phyloP scores from a whole-genome alignment of 2,888 invertebrate species.

The Ypsolopha scabrella region DNA sequence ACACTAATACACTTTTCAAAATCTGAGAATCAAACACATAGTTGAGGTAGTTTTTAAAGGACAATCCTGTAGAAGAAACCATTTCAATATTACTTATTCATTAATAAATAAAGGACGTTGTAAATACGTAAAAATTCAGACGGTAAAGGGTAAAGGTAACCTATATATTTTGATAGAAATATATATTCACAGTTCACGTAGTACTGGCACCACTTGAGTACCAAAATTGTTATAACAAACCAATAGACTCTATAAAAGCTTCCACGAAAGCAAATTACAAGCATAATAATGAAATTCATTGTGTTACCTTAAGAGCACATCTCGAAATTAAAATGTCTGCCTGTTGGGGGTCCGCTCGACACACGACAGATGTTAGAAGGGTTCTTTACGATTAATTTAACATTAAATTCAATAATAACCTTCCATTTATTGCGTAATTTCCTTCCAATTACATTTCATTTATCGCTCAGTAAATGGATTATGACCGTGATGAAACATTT shows the following conservation, averaged over 20 bases:
- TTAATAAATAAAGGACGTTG: too few relatives aligned
- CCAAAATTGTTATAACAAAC: neutral
- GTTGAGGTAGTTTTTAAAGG: too few relatives aligned
- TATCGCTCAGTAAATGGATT: slow-evolving; percentile 61
- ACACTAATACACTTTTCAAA: too few relatives aligned
- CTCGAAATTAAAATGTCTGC: slow-evolving; percentile 7
- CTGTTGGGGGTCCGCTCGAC: slow-evolving; percentile 14
- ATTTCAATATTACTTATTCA: too few relatives aligned
- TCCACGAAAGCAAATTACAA: slow-evolving; percentile 1
- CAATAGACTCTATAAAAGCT: neutral
- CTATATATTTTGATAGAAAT: too few relatives aligned
- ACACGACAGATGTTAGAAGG: slow-evolving; percentile 57
- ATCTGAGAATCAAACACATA: too few relatives aligned
- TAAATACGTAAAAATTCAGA: too few relatives aligned
- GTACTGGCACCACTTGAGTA: too few relatives aligned
- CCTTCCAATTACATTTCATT: slow-evolving; percentile 67
- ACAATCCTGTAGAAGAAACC: too few relatives aligned
- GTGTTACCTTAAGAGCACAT: slow-evolving; percentile 10
- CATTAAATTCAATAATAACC: slow-evolving; percentile 70
- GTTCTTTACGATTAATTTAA: slow-evolving; percentile 61
- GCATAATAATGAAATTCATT: slow-evolving; percentile 23
- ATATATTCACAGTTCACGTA: too few relatives aligned
- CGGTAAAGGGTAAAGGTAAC: too few relatives aligned
- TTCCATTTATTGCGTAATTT: slow-evolving; percentile 68
- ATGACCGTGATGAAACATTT: slow-evolving; percentile 26